Percentiles rank a stretch among this genome's conserved stretches.
phyloP scores from a whole-genome alignment of 2,888 invertebrate species.

The Apotomis betuletana region DNA sequence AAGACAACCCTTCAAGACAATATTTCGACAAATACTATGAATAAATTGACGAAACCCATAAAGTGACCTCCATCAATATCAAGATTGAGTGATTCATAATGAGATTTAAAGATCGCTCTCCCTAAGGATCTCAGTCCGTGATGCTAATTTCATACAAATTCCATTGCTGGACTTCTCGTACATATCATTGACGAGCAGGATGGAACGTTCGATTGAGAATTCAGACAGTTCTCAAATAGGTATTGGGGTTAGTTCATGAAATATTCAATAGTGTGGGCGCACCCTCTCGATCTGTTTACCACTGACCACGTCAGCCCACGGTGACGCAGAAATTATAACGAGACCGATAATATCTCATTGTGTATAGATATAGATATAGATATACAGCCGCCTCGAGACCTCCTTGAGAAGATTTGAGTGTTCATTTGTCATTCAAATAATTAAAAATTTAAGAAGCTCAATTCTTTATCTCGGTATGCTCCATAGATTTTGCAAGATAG shows the following conservation, averaged over 20 bases:
- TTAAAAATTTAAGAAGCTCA: too few species aligned
- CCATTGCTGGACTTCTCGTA: neutral
- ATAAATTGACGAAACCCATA: conserved; percentile 14
- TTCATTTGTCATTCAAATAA: too few species aligned
- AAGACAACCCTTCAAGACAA: neutral
- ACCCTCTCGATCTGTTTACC: conserved; percentile 66
- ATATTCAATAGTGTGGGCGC: conserved; percentile 65
- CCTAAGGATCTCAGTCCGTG: neutral
- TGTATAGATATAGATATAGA: neutral
- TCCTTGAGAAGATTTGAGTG: too few species aligned
- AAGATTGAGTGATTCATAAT: conserved; percentile 26
- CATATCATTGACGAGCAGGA: neutral
- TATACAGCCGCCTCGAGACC: neutral
- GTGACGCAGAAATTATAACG: conserved; percentile 62
- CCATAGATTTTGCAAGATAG: too few species aligned
- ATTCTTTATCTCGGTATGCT: too few species aligned
- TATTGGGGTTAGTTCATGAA: conserved; percentile 67
- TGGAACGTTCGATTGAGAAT: conserved; percentile 41
- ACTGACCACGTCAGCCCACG: conserved; percentile 55
- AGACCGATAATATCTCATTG: conserved; percentile 12
- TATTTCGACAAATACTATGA: neutral
- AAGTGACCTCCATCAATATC: conserved; percentile 21
- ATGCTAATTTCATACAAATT: conserved; percentile 3
- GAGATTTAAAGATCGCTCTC: conserved; percentile 8
- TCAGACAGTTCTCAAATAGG: conserved; percentile 63